phyloP scores from a whole-genome alignment of 2,888 invertebrate genomes.

The Barypeithes pellucidus region DNA sequence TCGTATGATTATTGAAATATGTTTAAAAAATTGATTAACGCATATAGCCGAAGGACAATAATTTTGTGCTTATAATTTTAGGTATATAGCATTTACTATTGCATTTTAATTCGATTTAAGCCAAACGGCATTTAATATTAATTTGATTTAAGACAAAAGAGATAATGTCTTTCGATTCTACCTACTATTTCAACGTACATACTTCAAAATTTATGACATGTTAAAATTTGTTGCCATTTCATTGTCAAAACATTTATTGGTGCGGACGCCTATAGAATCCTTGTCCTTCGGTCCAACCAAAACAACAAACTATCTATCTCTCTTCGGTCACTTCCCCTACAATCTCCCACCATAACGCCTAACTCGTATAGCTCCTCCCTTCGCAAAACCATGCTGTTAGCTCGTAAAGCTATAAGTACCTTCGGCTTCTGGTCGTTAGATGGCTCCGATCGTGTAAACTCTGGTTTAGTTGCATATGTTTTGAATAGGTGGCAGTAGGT shows the following conservation, averaged over 20 bases:
- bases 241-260: constrained; percentile 22
- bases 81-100: no score
- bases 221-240: no score
- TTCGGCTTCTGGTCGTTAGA: constrained; percentile 15
- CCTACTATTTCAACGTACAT: no score
- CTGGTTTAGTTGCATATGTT: not conserved
- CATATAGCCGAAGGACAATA: no score
- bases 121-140: no score
- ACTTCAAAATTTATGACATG: no score
- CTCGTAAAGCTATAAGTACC: constrained; percentile 22
- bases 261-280: constrained; percentile 24
- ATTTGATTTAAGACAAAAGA: no score
- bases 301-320: constrained; percentile 40
- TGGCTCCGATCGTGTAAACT: not conserved
- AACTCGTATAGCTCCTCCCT: constrained; percentile 39
- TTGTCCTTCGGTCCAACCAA: constrained; percentile 31
- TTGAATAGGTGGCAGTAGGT: constrained; percentile 1
- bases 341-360: constrained; percentile 16
- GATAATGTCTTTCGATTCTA: no score
- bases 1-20: no score
- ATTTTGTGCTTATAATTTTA: no score
- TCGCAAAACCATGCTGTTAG: constrained; percentile 32
- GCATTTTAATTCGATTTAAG: no score
- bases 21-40: no score
- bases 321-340: constrained; percentile 44